A percentile compares a stretch with the other conserved stretches of the same genome.
phyloP scores from a whole-genome alignment of 2,888 invertebrate species.

The Megaustenia siamemsis region DNA sequence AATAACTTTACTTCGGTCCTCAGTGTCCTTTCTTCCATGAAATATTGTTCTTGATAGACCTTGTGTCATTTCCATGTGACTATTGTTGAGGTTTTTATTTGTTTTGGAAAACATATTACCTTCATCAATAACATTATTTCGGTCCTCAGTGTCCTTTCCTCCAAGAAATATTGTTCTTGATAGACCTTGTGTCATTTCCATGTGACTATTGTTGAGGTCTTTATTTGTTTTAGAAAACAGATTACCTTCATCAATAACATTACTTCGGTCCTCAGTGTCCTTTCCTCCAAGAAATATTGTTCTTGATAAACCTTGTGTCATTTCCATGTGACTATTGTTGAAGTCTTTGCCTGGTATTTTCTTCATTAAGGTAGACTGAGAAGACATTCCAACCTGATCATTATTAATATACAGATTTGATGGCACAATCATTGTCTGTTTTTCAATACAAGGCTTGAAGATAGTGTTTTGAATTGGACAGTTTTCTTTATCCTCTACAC shows the following conservation, averaged over 20 bases:
- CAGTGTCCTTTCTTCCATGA: background rate
- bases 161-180: background rate
- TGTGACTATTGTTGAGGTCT: background rate
- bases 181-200: background rate
- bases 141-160: background rate
- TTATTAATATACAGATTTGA: background rate
- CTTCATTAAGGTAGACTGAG: background rate
- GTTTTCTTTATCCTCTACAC: slow-evolving; percentile 23
- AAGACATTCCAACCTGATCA: background rate
- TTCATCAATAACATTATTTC: background rate
- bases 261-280: background rate
- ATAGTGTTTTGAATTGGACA: background rate
- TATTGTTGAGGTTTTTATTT: background rate
- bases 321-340: background rate
- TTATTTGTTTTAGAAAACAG: background rate
- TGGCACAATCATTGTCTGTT: background rate
- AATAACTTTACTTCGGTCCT: background rate
- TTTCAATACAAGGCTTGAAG: background rate
- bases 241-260: background rate
- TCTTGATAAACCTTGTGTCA: background rate
- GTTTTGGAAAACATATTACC: background rate
- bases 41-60: background rate
- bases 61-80: slow-evolving; percentile 30
- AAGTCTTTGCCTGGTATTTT: too few relatives aligned
- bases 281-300: background rate